These are phyloP conservation scores for Bruchidius siliquastri DNA, from an alignment of 2,888 invertebrate species.

Conservation along the genomic window DNA sequence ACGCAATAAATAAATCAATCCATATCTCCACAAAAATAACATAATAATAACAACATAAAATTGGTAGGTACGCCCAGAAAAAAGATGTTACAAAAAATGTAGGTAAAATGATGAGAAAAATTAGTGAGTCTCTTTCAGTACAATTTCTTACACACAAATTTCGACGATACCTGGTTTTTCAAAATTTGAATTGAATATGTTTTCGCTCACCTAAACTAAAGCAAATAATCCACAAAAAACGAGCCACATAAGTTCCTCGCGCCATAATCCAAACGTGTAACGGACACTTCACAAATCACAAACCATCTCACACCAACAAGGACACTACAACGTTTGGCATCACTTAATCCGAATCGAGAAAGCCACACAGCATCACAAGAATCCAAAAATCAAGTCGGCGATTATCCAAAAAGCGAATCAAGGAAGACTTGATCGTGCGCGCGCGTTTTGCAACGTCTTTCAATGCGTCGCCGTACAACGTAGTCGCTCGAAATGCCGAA, in stretches of 20 bases:
- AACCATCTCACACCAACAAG: not conserved
- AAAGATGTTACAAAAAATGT: no score
- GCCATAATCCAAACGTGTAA: not conserved
- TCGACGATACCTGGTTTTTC: no score
- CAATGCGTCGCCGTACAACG: not conserved
- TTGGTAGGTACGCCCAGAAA: no score
- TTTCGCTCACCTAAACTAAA: not conserved
- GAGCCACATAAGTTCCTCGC: not conserved
- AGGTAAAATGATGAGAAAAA: no score
- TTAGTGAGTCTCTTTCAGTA: no score
- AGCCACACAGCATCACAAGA: not conserved
- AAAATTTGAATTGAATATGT: no score
- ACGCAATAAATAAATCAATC: no score
- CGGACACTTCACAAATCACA: not conserved
- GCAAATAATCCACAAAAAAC: not conserved
- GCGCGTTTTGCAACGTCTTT: not conserved
- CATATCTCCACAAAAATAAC: no score
- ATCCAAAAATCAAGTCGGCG: not conserved
- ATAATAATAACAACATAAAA: no score
- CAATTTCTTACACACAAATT: no score
- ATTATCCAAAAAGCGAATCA: not conserved
- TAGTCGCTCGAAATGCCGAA: not conserved
- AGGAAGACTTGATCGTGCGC: not conserved
- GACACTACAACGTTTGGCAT: not conserved
- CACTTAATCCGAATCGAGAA: not conserved